Evolutionary conservation across 2,888 invertebrate species (phyloP).

Genomic region (Drosophila emarginata): DNA sequence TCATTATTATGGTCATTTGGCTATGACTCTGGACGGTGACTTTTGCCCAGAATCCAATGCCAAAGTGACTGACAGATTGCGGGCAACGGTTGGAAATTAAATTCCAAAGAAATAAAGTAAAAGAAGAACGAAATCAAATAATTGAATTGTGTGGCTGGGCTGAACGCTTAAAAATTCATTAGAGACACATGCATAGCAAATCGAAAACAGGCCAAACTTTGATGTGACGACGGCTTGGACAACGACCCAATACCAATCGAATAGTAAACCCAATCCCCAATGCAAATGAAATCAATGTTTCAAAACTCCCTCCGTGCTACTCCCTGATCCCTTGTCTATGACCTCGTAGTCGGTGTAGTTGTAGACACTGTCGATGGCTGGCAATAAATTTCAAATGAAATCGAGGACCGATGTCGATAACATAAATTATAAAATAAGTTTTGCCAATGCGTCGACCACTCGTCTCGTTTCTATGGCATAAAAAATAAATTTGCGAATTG

Average conservation of each 20-base stretch:
- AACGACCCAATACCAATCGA: conserved; percentile 15
- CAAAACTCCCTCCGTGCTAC: background rate
- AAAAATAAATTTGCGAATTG: conserved; percentile 36
- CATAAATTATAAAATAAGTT: conserved; percentile 69
- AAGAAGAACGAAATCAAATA: conserved; percentile 47
- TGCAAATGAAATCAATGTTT: conserved; percentile 44
- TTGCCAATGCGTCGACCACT: conserved; percentile 44
- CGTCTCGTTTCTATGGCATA: conserved; percentile 34
- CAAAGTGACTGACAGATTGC: conserved; percentile 51
- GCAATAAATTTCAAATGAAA: conserved; percentile 51
- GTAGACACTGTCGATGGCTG: background rate
- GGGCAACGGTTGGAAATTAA: conserved; percentile 50
- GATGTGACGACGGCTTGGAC: conserved; percentile 8
- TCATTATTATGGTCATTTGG: conserved; percentile 52
- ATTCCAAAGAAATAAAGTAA: conserved; percentile 41
- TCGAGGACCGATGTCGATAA: conserved; percentile 42
- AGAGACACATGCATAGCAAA: conserved; percentile 36
- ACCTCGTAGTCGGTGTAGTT: background rate
- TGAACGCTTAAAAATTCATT: conserved; percentile 61
- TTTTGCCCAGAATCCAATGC: conserved; percentile 24
- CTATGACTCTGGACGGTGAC: conserved; percentile 38
- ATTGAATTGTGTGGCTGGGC: conserved; percentile 52
- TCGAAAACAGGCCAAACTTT: conserved; percentile 17
- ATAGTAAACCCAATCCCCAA: conserved; percentile 12
- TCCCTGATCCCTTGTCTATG: background rate